Conservation (phyloP, 2,797 vertebrate genomes). For the Sitta carolinensis region DNA sequence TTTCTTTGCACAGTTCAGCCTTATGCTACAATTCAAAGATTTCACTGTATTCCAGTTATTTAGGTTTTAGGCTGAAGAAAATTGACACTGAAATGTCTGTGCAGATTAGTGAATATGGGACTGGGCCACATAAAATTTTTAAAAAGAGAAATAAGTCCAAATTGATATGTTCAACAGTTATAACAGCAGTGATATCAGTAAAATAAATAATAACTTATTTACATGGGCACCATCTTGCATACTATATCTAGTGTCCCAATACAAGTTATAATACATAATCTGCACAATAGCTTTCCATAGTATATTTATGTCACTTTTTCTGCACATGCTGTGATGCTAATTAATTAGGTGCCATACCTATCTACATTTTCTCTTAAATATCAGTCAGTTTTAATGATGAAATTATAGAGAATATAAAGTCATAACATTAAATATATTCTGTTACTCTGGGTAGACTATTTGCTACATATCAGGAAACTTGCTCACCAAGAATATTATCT, state of each 20-base stretch:
- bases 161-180: neutral
- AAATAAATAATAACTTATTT: neutral
- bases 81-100: neutral
- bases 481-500: neutral
- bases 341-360: neutral
- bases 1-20: neutral
- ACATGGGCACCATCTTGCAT: neutral
- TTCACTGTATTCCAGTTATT: neutral
- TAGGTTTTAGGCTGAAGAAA: neutral
- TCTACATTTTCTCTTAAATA: neutral
- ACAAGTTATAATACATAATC: neutral
- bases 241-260: neutral
- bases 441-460: neutral
- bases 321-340: neutral
- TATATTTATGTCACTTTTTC: rapidly evolving
- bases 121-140: neutral
- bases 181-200: neutral
- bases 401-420: neutral
- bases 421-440: neutral
- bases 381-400: neutral
- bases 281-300: neutral
- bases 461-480: neutral
- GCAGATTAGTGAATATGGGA: neutral
- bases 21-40: neutral
- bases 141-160: neutral